Evolutionary conservation across 2,797 vertebrate genomes (phyloP).

Genomic region (Steatocranus sp.): DNA sequence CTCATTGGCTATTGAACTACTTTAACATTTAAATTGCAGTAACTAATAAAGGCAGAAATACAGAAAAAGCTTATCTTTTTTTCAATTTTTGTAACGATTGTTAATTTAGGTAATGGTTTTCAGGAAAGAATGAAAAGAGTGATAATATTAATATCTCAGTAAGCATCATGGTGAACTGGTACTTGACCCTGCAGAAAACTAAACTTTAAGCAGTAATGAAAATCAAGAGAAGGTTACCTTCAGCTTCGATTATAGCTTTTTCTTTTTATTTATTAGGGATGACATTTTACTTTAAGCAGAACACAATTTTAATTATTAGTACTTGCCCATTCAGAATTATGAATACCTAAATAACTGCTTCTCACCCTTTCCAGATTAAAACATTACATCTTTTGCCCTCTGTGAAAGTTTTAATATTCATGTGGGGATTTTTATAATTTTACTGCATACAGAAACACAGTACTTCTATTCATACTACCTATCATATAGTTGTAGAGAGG

Average conservation of each 20-base stretch:
- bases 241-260: not conserved
- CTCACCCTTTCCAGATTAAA: not conserved
- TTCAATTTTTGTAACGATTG: not conserved
- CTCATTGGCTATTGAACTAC: not conserved
- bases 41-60: not conserved
- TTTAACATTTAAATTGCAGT: not conserved
- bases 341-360: not conserved
- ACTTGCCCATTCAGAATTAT: not conserved
- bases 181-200: not conserved
- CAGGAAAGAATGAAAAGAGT: not conserved
- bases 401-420: not conserved
- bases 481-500: slow-evolving; percentile 17
- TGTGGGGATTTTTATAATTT: not conserved
- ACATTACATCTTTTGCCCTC: not conserved
- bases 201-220: not conserved
- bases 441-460: not conserved
- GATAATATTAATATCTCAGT: not conserved
- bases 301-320: not conserved
- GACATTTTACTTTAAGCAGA: not conserved
- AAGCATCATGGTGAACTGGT: not conserved
- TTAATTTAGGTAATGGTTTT: not conserved
- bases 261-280: not conserved
- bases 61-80: not conserved
- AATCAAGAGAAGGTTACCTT: not conserved
- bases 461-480: not conserved